Evolutionary conservation across 2,113 vertebrate species (phyloP), one percentile per base, ranked within the genome.

Genomic region (Oryzias celebensis): DNA sequence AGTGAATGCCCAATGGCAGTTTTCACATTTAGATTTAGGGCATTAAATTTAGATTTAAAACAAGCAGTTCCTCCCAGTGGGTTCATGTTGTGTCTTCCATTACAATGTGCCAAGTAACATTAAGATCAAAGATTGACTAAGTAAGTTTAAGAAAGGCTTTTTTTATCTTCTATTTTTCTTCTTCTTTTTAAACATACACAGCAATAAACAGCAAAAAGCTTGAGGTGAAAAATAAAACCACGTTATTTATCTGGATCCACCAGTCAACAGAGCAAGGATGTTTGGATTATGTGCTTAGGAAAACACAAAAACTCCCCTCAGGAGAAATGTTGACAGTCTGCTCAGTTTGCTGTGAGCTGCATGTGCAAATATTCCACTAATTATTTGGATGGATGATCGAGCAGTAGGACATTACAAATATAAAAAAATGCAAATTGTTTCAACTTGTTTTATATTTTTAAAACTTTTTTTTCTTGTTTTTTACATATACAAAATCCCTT

Each of bases 181-280:
- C 15, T 3, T 14, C 15, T 18, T 26, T 71, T 65, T 61, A 43
- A 57, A 70, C 23, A 13, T 26, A 87, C 23, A 85, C 88, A 54
- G 7, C 8, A 41, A 36, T 12, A 18, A 54, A 41, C 6, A 41
- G 36, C 36, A 31, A 58, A 68, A 67, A 65, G 52, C 68, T 73
- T 43, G 48, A 70, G 59, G 58, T 68, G 60, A 59, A 43, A 80
- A 22, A 78, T 48, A 50, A 43, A 66, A 65, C 65, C 61, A 61
- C 50, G 18, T 71, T 45, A 81, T 84, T 81, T 70, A 81, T 75
- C 68, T 60, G 58, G 55, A 86, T 62, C 65, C 71, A 62, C 47
- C 62, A 56, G 55, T 69, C 43, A 60, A 69, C 28, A 70, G 24
- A 54, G 65, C 58, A 58, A 58, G 75, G 55, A 80, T 73, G 75